phyloP scores from a whole-genome alignment of 2,797 vertebrate genomes.

The Poecilia picta region DNA sequence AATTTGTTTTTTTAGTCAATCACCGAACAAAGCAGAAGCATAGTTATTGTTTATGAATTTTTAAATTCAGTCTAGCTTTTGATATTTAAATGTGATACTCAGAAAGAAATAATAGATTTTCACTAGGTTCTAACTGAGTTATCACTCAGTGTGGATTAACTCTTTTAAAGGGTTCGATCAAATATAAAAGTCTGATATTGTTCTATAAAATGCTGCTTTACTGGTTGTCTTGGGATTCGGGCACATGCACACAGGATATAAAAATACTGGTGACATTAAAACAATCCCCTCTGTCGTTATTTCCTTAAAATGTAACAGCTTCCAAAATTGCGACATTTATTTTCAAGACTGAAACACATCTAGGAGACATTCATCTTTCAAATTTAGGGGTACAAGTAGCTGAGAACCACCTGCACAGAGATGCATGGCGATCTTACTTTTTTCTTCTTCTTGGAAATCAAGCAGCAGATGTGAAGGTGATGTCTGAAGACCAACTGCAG shows the following conservation, averaged over 20 bases:
- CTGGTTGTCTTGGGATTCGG: background rate
- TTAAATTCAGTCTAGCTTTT: background rate
- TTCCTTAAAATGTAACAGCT: background rate
- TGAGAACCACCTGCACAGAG: background rate
- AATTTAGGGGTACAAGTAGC: background rate
- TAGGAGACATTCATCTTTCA: background rate
- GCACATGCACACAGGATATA: background rate
- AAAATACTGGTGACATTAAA: background rate
- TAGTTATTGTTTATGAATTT: background rate
- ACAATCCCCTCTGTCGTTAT: background rate
- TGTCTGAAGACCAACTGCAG: background rate
- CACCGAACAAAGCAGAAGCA: background rate
- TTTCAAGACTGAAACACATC: background rate
- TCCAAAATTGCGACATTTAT: background rate
- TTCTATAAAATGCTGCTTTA: background rate
- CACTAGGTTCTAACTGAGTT: background rate
- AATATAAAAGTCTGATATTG: conserved; percentile 27
- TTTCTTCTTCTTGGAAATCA: background rate
- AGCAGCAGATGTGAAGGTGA: background rate
- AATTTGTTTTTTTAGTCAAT: background rate
- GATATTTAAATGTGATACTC: conserved; percentile 17
- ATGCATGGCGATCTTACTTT: background rate
- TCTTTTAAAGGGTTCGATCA: conserved; percentile 18
- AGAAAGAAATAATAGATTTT: conserved; percentile 7
- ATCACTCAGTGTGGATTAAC: conserved; percentile 1